Percentiles rank a stretch among this genome's conserved stretches.
Evolutionary conservation across 2,113 vertebrate species (phyloP).

Genomic region (Amblyopsis rosae): DNA sequence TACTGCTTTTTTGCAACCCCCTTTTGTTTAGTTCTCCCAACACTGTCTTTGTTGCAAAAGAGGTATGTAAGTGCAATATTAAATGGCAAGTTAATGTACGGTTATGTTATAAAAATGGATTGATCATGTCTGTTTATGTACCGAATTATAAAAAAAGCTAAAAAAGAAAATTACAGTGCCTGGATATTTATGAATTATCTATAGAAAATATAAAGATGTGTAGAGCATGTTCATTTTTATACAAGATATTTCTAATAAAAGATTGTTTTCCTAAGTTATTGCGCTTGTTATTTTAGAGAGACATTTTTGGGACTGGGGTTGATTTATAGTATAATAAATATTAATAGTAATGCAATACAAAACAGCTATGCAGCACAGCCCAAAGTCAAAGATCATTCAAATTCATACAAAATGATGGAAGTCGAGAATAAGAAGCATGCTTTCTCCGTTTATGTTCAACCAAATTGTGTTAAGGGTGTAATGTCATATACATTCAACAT

Average conservation of each 20-base stretch:
- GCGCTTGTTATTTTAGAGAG: constrained; percentile 9
- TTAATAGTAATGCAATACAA: not conserved
- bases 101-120: constrained; percentile 83
- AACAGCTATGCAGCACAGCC: not conserved
- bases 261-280: constrained; percentile 85
- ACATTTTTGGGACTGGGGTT: not conserved
- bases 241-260: constrained; percentile 97
- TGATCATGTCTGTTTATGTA: constrained; percentile 89
- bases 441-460: not conserved
- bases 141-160: constrained; percentile 79
- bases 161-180: constrained; percentile 87
- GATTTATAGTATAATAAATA: not conserved
- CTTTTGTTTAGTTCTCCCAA: constrained; percentile 49
- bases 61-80: constrained; percentile 89
- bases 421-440: not conserved
- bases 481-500: not conserved
- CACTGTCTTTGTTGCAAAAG: constrained; percentile 78
- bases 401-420: not conserved
- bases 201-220: constrained; percentile 81
- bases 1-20: constrained; percentile 35
- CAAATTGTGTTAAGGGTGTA: not conserved
- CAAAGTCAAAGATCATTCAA: not conserved
- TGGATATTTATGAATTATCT: constrained; percentile 92
- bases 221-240: constrained; percentile 98
- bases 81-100: constrained; percentile 89